A percentile compares a stretch with the other conserved stretches of the same genome.
phyloP scores from a whole-genome alignment of 2,888 invertebrate species.

The Acleris literana region DNA sequence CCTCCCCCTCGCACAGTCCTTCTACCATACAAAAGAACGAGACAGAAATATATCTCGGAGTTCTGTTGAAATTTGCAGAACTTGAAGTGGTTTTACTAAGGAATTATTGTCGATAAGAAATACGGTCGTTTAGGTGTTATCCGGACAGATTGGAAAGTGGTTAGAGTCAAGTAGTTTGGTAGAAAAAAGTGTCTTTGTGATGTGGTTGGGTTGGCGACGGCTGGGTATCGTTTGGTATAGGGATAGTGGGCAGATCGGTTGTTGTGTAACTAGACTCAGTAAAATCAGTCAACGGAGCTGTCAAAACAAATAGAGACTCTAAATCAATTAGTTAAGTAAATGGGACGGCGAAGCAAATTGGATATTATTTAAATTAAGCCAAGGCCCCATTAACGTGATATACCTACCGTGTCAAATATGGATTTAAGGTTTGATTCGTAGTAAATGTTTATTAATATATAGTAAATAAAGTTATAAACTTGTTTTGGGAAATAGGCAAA shows the following conservation, averaged over 20 bases:
- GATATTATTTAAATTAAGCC: not conserved
- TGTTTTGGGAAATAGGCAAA: too few relatives aligned
- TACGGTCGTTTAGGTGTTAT: conserved; percentile 66
- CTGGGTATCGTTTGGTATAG: conserved; percentile 56
- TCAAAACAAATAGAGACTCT: conserved; percentile 21
- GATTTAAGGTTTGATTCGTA: too few relatives aligned
- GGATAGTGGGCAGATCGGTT: conserved; percentile 61
- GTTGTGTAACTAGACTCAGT: conserved; percentile 57
- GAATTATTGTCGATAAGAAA: conserved; percentile 70
- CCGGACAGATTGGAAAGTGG: conserved; percentile 58
- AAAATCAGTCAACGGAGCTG: conserved; percentile 46
- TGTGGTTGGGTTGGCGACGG: conserved; percentile 54
- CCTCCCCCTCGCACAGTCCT: conserved; percentile 56
- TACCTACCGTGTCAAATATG: not conserved
- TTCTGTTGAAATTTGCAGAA: conserved; percentile 69
- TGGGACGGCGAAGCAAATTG: not conserved
- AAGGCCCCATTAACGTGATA: not conserved
- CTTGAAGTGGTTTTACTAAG: conserved; percentile 73
- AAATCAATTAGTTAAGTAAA: not conserved
- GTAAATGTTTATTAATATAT: too few relatives aligned
- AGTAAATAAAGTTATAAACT: too few relatives aligned
- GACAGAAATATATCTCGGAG: conserved; percentile 52
- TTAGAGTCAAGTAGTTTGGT: conserved; percentile 40
- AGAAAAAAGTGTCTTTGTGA: conserved; percentile 44
- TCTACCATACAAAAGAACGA: conserved; percentile 55